These are phyloP conservation scores for Amia ocellicauda DNA, from an alignment of 2,113 vertebrate species.

Conservation along the genomic window DNA sequence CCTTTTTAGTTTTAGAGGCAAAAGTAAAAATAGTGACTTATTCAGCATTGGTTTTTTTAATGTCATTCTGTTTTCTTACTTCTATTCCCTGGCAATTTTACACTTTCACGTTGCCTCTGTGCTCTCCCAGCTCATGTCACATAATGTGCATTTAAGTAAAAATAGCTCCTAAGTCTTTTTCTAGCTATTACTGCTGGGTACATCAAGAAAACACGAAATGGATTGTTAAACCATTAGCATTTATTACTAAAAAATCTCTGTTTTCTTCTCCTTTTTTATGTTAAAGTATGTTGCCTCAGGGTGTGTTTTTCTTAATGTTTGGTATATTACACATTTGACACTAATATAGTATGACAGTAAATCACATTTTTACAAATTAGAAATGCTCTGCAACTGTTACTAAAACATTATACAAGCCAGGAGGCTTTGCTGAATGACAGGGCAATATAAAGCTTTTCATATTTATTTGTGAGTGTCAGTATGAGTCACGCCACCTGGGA, in stretches of 20 bases:
- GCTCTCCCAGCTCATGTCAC: too few relatives aligned
- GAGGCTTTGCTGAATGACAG: slow-evolving; percentile 2
- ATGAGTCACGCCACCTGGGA: neutral
- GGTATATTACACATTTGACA: slow-evolving; percentile 29
- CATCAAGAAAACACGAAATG: too few relatives aligned
- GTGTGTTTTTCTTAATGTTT: slow-evolving; percentile 24
- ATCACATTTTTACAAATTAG: slow-evolving; percentile 41
- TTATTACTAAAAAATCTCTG: too few relatives aligned
- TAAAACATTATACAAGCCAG: slow-evolving; percentile 24
- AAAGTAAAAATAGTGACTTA: too few relatives aligned
- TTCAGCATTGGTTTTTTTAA: neutral
- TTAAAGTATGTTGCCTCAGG: slow-evolving; percentile 18
- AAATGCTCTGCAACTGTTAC: slow-evolving; percentile 41
- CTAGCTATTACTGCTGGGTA: too few relatives aligned
- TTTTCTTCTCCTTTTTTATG: slow-evolving; percentile 17
- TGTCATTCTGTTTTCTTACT: neutral
- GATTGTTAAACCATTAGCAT: too few relatives aligned
- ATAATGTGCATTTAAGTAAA: too few relatives aligned
- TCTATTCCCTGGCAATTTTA: too few relatives aligned
- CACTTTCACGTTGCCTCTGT: too few relatives aligned
- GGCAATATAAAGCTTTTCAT: slow-evolving; percentile 2
- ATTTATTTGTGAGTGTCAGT: neutral
- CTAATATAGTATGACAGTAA: slow-evolving; percentile 41
- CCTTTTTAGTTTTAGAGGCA: too few relatives aligned
- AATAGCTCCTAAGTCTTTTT: too few relatives aligned